Evolutionary conservation across 2,888 invertebrate genomes (phyloP).

Genomic region (Tetranychus truncatus): DNA sequence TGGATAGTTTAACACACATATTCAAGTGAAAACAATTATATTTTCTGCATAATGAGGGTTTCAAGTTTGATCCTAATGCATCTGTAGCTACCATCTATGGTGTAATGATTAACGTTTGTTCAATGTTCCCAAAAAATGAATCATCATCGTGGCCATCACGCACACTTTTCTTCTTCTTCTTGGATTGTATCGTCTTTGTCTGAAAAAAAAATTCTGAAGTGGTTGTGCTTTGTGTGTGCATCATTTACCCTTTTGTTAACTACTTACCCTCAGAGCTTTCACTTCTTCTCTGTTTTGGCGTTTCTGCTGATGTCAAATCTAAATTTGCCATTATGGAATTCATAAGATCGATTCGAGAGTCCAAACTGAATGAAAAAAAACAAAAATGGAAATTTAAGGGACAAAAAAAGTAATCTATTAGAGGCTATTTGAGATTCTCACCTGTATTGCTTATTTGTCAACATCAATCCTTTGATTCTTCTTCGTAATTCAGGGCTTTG

Average conservation of each 20-base stretch:
- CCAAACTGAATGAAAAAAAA: neutral
- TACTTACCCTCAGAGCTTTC: neutral
- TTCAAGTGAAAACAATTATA: too few species aligned
- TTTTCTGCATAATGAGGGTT: too few species aligned
- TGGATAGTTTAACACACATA: too few species aligned
- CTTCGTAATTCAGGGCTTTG: conserved; percentile 58
- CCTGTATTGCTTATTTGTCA: conserved; percentile 71
- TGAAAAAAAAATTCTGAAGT: neutral
- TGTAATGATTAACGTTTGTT: too few species aligned
- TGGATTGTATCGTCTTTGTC: neutral
- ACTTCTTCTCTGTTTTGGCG: neutral
- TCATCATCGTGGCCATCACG: too few species aligned
- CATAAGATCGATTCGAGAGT: conserved; percentile 13
- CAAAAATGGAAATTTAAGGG: neutral
- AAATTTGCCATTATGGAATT: conserved; percentile 5
- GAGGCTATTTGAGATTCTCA: neutral
- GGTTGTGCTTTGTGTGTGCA: conserved; percentile 50
- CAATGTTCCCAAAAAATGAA: too few species aligned
- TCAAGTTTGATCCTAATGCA: too few species aligned
- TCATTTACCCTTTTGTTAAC: neutral
- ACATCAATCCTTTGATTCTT: conserved; percentile 64
- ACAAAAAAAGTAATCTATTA: neutral
- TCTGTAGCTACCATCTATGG: too few species aligned
- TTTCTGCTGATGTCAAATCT: neutral
- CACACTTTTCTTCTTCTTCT: neutral